These are phyloP conservation scores for Lasius fuliginosus DNA, from an alignment of 2,888 invertebrate species.

Conservation along the genomic window DNA sequence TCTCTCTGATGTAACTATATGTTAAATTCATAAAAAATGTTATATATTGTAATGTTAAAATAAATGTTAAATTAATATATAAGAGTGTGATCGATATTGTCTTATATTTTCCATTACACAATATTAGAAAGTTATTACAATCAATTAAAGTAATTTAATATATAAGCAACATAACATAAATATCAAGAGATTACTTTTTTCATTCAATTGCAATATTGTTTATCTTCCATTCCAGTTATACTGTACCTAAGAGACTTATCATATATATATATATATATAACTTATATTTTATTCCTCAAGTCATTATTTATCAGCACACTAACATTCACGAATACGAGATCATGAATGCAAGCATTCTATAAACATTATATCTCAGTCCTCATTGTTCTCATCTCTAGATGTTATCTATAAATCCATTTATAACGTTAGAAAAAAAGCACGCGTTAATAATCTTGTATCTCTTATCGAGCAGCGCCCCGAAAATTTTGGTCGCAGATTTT, in stretches of 20 bases:
- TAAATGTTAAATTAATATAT: not conserved
- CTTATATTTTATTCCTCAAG: not conserved
- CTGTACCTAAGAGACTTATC: slow-evolving; percentile 3
- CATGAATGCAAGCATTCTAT: not conserved
- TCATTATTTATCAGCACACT: slow-evolving; percentile 10
- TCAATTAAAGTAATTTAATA: not conserved
- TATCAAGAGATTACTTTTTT: slow-evolving; percentile 26
- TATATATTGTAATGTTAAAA: not conserved
- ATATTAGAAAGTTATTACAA: not conserved
- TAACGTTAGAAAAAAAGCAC: slow-evolving; percentile 22
- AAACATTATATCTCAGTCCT: not conserved
- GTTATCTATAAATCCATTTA: slow-evolving; percentile 13
- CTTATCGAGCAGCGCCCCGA: not conserved
- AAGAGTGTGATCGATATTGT: not conserved
- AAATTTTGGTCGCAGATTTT: not conserved
- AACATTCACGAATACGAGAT: not conserved
- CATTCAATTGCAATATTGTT: not conserved
- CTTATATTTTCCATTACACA: slow-evolving; percentile 9
- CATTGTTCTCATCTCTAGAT: not conserved
- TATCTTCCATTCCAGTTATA: not conserved
- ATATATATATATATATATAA: not conserved
- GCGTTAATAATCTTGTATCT: not conserved
- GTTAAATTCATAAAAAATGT: not conserved
- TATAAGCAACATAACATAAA: not conserved
- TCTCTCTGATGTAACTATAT: not conserved